Percentiles rank a stretch among this genome's conserved stretches.
These are phyloP conservation scores for Clarias batrachus DNA, from an alignment of 2,113 vertebrate genomes.

Conservation along the genomic window DNA sequence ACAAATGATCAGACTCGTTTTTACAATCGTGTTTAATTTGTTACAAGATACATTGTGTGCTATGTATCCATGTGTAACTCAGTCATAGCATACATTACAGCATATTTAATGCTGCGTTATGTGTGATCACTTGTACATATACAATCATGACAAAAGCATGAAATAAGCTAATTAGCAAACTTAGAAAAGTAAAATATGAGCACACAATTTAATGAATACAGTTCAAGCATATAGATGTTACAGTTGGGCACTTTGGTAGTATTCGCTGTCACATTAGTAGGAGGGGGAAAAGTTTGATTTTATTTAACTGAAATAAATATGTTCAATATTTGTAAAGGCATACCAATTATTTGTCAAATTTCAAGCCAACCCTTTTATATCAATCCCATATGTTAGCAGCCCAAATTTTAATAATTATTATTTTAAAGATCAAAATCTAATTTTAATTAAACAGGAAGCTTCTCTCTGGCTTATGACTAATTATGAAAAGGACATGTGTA, in stretches of 20 bases:
- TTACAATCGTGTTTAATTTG: slow-evolving; percentile 63
- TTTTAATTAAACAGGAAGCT: not conserved
- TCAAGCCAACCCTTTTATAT: not conserved
- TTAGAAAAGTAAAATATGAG: slow-evolving; percentile 17
- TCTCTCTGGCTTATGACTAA: not conserved
- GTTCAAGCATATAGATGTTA: slow-evolving; percentile 7
- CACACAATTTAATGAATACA: slow-evolving; percentile 15
- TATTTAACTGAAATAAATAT: not conserved
- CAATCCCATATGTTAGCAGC: not conserved
- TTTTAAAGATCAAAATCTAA: not conserved
- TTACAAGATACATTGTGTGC: slow-evolving; percentile 55
- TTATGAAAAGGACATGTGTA: not conserved
- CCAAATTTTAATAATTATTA: not conserved
- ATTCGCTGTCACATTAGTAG: not conserved
- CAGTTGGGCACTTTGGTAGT: slow-evolving; percentile 16
- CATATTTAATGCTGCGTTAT: slow-evolving; percentile 28
- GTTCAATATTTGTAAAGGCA: not conserved
- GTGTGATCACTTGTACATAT: slow-evolving; percentile 44
- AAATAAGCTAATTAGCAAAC: slow-evolving; percentile 43
- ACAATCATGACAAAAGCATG: slow-evolving; percentile 57
- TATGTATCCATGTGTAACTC: slow-evolving; percentile 39
- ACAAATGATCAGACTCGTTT: slow-evolving; percentile 40
- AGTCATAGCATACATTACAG: slow-evolving; percentile 31
- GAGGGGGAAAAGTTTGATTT: not conserved
- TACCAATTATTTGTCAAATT: not conserved